These are phyloP conservation scores for Tolmerus cingulatus DNA, from an alignment of 2,888 invertebrate species.

Conservation along the genomic window DNA sequence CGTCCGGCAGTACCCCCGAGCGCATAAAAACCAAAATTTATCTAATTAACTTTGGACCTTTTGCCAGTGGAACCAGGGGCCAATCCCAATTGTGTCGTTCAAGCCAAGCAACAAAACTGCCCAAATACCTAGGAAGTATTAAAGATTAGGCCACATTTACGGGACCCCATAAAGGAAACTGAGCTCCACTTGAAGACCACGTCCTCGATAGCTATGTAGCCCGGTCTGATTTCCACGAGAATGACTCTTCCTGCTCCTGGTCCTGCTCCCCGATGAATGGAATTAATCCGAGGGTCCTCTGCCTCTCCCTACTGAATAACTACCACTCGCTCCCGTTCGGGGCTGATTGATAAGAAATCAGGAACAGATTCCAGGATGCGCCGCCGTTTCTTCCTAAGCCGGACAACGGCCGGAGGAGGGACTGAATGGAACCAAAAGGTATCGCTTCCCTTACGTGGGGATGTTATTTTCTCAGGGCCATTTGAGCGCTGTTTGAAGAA, in stretches of 20 bases:
- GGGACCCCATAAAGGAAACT: neutral
- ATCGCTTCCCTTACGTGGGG: neutral
- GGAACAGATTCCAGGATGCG: neutral
- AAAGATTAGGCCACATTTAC: conserved; percentile 27
- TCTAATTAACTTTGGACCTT: conserved; percentile 37
- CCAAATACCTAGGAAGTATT: conserved; percentile 19
- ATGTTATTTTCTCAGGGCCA: neutral
- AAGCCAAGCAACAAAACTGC: conserved; percentile 17
- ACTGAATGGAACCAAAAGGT: neutral
- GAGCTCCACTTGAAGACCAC: neutral
- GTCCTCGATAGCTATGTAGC: neutral
- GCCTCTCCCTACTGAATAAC: neutral
- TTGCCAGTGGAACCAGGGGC: conserved; percentile 1
- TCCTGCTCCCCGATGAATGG: neutral
- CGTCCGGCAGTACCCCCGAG: neutral
- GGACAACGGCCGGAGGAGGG: neutral
- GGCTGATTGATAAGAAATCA: conserved; percentile 26
- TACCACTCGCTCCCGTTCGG: neutral
- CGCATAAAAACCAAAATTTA: conserved; percentile 37
- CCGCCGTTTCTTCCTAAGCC: neutral
- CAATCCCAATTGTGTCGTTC: conserved; percentile 28
- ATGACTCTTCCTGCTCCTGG: neutral
- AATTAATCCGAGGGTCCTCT: neutral
- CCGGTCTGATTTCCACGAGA: neutral
- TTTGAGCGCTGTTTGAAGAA: neutral